phyloP scores from a whole-genome alignment of 2,888 invertebrate genomes.

The Drosophila leonis region DNA sequence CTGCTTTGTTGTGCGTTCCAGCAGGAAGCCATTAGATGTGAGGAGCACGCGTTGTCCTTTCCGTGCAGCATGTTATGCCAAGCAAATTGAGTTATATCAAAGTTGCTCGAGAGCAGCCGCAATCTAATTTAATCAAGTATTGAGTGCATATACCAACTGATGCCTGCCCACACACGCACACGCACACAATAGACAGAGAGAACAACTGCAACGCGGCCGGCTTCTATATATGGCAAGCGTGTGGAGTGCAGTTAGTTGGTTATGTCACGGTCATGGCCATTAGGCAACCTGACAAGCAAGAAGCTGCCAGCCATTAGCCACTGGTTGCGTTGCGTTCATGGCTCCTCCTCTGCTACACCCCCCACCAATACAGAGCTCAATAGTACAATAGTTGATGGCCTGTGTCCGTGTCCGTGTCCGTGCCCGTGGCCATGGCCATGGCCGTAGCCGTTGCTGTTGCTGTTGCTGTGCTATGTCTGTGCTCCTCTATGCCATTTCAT shows the following conservation, averaged over 20 bases:
- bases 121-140: conserved; percentile 48
- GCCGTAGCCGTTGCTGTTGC: neutral
- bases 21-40: conserved; percentile 1
- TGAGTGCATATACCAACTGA: conserved; percentile 32
- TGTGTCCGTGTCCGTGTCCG: neutral
- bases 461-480: neutral
- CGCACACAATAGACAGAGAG: neutral
- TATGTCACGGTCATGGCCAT: conserved; percentile 43
- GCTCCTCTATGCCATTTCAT: conserved; percentile 8
- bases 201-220: conserved; percentile 9
- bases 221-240: neutral
- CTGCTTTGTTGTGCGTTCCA: neutral
- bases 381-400: neutral
- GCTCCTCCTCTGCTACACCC: conserved; percentile 3
- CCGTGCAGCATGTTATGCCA: conserved; percentile 14
- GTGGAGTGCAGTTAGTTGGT: conserved; percentile 18
- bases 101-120: conserved; percentile 18
- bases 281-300: conserved; percentile 17
- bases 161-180: conserved; percentile 9
- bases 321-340: conserved; percentile 16
- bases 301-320: conserved; percentile 8
- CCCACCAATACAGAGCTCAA: neutral
- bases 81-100: conserved; percentile 37
- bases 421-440: no score
- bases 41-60: conserved; percentile 4